These are phyloP conservation scores for Syrphus vitripennis DNA, from an alignment of 2,888 invertebrate genomes.

Conservation along the genomic window DNA sequence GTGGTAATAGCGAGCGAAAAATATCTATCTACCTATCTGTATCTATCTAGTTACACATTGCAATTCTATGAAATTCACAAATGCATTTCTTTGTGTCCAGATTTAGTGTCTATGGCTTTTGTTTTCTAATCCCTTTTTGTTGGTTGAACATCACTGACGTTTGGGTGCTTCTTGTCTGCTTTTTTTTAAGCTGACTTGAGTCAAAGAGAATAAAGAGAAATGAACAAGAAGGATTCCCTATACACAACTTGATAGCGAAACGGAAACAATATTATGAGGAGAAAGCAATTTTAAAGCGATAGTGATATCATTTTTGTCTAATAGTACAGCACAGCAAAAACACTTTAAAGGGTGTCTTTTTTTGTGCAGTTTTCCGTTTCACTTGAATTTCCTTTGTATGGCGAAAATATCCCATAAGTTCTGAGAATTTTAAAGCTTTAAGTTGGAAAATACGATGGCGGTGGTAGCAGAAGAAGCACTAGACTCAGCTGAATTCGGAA, in stretches of 20 bases:
- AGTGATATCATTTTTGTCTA: slow-evolving; percentile 27
- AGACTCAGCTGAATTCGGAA: slow-evolving; percentile 24
- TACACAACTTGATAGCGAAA: not conserved
- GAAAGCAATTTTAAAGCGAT: slow-evolving; percentile 11
- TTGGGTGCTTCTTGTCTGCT: not conserved
- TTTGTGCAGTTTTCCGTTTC: slow-evolving; percentile 1
- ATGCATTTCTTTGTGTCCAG: slow-evolving; percentile 31
- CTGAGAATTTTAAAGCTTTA: not conserved
- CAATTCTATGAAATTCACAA: not conserved
- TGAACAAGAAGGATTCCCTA: not conserved
- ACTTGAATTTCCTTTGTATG: not conserved
- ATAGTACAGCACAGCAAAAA: slow-evolving; percentile 29
- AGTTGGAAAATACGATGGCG: not conserved
- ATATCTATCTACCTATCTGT: not conserved
- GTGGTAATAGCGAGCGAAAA: slow-evolving; percentile 17
- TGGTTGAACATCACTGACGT: slow-evolving; percentile 26
- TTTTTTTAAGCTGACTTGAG: not conserved
- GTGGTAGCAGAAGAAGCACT: no score
- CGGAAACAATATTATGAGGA: not conserved
- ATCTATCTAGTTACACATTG: not conserved
- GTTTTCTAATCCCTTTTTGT: slow-evolving; percentile 41
- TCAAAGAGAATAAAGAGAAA: not conserved
- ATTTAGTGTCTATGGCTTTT: slow-evolving; percentile 33
- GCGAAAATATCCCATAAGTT: not conserved
- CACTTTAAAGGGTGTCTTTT: slow-evolving; percentile 13